Conservation (phyloP, 2,888 invertebrate species). For the Chrysodeixis includens region DNA sequence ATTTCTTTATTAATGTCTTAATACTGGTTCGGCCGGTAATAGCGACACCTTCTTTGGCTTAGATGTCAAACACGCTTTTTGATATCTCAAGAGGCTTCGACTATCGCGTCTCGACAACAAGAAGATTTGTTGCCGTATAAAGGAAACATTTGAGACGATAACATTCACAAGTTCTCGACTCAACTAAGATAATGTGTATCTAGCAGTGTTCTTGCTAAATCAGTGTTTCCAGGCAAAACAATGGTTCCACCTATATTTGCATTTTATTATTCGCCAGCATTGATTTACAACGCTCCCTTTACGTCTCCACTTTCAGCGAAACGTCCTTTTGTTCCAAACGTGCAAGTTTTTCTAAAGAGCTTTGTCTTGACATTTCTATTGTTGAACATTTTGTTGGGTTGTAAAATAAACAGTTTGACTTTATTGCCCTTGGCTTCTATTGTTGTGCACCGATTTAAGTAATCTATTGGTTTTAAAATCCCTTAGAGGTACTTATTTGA, state of each 20-base stretch:
- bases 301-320: conserved; percentile 74
- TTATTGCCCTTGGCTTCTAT: conserved; percentile 72
- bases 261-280: conserved; percentile 77
- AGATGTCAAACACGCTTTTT: conserved; percentile 36
- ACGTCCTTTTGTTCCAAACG: conserved; percentile 81
- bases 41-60: conserved; percentile 29
- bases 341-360: conserved; percentile 80
- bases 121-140: conserved; percentile 26
- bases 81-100: conserved; percentile 20
- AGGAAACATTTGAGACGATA: conserved; percentile 33
- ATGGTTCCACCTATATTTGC: conserved; percentile 58
- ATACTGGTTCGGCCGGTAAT: conserved; percentile 36
- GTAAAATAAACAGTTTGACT: conserved; percentile 82
- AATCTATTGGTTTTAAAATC: conserved; percentile 62
- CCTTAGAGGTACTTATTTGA: conserved; percentile 27
- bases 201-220: conserved; percentile 31
- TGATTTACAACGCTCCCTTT: conserved; percentile 76
- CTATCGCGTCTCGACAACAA: conserved; percentile 25
- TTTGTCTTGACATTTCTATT: conserved; percentile 82
- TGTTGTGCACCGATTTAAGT: conserved; percentile 67
- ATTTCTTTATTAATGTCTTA: conserved; percentile 48
- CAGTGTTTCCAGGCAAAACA: conserved; percentile 54
- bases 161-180: conserved; percentile 37
- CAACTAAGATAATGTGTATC: conserved; percentile 28
- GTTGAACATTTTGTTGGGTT: conserved; percentile 72